A percentile compares a stretch with the other conserved stretches of the same genome.
phyloP scores from a whole-genome alignment of 2,797 vertebrate species.

The Sciaenops ocellatus region DNA sequence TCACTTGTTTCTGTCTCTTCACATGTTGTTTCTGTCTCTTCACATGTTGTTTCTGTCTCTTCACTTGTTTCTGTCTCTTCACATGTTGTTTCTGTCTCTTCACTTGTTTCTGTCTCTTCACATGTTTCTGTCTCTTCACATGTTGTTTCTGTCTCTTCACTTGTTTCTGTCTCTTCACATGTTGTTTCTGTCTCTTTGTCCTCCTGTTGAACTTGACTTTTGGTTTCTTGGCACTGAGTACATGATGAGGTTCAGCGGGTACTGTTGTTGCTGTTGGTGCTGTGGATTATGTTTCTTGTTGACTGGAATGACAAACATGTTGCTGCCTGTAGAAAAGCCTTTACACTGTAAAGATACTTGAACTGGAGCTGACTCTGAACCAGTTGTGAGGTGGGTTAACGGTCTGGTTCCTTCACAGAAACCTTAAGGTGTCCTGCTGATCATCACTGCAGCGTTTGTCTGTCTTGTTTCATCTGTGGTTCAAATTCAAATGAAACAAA shows the following conservation, averaged over 20 bases:
- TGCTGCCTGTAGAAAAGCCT: conserved; percentile 13
- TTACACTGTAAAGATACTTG: conserved; percentile 1
- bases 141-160: background rate
- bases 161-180: no score
- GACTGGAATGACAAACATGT: background rate
- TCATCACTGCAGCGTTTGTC: background rate
- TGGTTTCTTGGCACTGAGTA: background rate
- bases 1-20: no score
- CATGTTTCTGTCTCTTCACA: background rate
- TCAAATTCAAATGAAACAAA: background rate
- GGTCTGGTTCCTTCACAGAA: background rate
- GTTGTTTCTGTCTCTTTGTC: background rate
- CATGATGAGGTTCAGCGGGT: no score
- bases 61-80: no score
- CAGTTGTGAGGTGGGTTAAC: background rate
- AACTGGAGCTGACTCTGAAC: conserved; percentile 12
- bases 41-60: no score
- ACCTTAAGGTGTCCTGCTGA: background rate
- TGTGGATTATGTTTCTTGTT: background rate
- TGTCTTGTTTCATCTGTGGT: conserved; percentile 20
- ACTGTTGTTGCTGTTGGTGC: background rate
- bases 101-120: no score
- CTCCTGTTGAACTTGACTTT: background rate
- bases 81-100: no score
- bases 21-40: no score